Base-by-base conservation (phyloP, 2,113 vertebrate species). In the Spea bombifrons region DNA sequence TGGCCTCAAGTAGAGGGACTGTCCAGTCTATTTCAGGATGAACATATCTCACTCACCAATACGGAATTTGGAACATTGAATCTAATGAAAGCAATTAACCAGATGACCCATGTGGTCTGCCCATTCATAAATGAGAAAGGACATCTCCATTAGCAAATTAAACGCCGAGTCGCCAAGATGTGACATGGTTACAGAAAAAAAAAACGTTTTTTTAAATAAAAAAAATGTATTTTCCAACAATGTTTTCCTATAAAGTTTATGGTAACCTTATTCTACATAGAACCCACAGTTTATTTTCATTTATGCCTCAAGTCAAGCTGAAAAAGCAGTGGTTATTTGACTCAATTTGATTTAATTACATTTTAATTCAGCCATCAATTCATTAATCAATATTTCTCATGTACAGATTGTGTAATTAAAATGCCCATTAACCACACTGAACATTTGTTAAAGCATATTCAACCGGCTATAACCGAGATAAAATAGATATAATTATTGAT, bases 361-460 rank as follows among this genome's bases (percentile, higher is more conserved):
- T 64, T 64, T 64, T 64, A 64, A 64, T 64, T 64, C 8, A 64
- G n/a, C 61, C 61, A 64, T 64, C 61, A 64, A 64, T 64, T 64
- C 16, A 13, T 64, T 64, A 9, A 64, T 64, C 61, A 64, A 64
- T 64, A 64, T 64, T 64, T 30, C 8, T 64, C 61, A 30, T 64
- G 61, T 64, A 64, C 61, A 64, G 17, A 64, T 7, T 13, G n/a
- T 8, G 17, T 30, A 64, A 64, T 64, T 64, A 64, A 64, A 64
- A 64, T 17, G 61, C 61, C 8, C 61, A 64, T 64, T 64, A 64
- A 64, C 61, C 61, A 64, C 61, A 64, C 61, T 16, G 17, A 64
- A 30, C n/a, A 64, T 64, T 64, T 64, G 61, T 64, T 30, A 17
- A 64, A 64, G 17, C 17, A 64, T 64, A 16, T 64, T 17, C n/a